Conservation (phyloP, 2,797 vertebrate genomes). For the Typhlichthys eigenmanni region DNA sequence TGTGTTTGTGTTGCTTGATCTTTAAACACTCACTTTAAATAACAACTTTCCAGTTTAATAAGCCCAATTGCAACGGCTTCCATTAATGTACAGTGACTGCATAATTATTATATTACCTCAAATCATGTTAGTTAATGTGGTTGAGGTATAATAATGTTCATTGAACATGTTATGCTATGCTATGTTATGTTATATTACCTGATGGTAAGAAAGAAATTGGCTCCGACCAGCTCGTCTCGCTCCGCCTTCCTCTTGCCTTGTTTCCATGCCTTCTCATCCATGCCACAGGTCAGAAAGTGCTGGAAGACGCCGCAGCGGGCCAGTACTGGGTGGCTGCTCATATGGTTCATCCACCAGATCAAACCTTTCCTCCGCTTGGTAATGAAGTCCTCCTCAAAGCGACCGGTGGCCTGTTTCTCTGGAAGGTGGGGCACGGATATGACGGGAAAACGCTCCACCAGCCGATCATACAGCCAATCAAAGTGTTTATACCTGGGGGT, state of each 20-base stretch:
- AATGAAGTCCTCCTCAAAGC: slow-evolving; percentile 98
- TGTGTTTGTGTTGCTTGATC: no score
- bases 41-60: background rate
- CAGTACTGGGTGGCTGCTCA: slow-evolving; percentile 93
- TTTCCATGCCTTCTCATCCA: slow-evolving; percentile 94
- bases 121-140: background rate
- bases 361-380: slow-evolving; percentile 94
- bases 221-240: slow-evolving; percentile 92
- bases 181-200: slow-evolving; percentile 55
- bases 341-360: slow-evolving; percentile 98
- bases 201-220: slow-evolving; percentile 96
- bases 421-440: slow-evolving; percentile 95
- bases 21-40: background rate
- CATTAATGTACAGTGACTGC: no score
- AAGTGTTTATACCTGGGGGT: slow-evolving; percentile 89
- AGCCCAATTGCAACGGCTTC: no score
- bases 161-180: no score
- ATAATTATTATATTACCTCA: background rate
- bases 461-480: slow-evolving; percentile 92
- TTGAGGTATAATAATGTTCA: no score
- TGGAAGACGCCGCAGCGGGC: slow-evolving; percentile 94
- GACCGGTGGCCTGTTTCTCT: slow-evolving; percentile 95
- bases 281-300: slow-evolving; percentile 91
- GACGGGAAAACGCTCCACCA: slow-evolving; percentile 93
- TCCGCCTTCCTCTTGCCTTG: slow-evolving; percentile 94